These are phyloP conservation scores for Teleiodes luculella DNA, from an alignment of 2,888 invertebrate genomes.

Conservation along the genomic window DNA sequence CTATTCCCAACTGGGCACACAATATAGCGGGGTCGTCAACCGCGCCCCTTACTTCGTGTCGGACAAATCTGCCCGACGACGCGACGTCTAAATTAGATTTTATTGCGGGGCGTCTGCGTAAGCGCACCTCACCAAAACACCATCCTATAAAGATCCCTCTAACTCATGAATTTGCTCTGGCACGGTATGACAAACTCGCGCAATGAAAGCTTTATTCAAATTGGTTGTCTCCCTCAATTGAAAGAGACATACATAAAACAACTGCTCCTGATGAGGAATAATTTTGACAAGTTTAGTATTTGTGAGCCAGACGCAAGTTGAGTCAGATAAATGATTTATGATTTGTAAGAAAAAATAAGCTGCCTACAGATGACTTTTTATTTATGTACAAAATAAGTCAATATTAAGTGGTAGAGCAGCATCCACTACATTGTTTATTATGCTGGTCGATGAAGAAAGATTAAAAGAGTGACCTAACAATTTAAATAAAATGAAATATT, in stretches of 20 bases:
- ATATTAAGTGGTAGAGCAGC: too few relatives aligned
- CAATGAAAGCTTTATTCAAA: constrained; percentile 35
- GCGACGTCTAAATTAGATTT: constrained; percentile 78
- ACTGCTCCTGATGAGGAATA: constrained; percentile 50
- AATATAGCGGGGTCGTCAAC: constrained; percentile 57
- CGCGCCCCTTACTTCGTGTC: constrained; percentile 58
- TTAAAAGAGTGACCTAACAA: too few relatives aligned
- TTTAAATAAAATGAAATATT: too few relatives aligned
- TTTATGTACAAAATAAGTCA: too few relatives aligned
- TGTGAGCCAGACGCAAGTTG: too few relatives aligned
- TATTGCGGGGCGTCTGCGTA: constrained; percentile 71
- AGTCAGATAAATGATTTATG: too few relatives aligned
- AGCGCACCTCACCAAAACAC: constrained; percentile 43
- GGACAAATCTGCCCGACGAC: constrained; percentile 71
- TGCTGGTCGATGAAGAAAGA: too few relatives aligned
- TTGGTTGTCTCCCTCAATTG: constrained; percentile 58
- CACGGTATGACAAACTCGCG: constrained; percentile 12
- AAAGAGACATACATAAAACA: constrained; percentile 59
- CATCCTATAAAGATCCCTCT: constrained; percentile 42
- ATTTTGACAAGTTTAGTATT: constrained; percentile 57
- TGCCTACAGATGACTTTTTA: too few relatives aligned
- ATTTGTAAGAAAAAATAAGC: too few relatives aligned
- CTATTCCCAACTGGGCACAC: background rate
- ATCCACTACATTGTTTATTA: too few relatives aligned
- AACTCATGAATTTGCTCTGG: background rate